phyloP scores from a whole-genome alignment of 1,140 invertebrate species.

The Aphelenchoides fujianensis region DNA sequence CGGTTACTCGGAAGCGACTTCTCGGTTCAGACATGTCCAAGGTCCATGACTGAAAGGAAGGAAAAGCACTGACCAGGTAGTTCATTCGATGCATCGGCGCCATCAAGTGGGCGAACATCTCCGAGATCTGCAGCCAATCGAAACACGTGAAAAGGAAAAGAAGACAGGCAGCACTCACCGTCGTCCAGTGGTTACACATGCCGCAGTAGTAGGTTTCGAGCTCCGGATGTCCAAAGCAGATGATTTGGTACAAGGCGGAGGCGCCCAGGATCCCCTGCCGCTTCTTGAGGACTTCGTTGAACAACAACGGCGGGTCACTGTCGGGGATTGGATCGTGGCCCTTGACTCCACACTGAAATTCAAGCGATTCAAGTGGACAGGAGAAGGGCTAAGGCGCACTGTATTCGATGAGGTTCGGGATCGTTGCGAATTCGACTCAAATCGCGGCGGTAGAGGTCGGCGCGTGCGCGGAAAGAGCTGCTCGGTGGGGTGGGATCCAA shows the following conservation, averaged over 20 bases:
- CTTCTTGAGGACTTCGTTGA: conserved; percentile 33
- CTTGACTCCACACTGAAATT: conserved; percentile 29
- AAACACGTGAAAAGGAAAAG: too few relatives aligned
- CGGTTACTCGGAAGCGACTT: too few relatives aligned
- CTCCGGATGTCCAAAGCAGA: conserved; percentile 30
- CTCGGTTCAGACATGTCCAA: too few relatives aligned
- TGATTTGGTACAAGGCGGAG: conserved; percentile 25
- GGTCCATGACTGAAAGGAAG: too few relatives aligned
- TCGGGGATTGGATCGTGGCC: conserved; percentile 23
- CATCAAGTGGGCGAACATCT: conserved; percentile 30
- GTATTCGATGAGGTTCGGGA: conserved; percentile 20
- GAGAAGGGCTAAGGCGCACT: neutral
- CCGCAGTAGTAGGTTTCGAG: conserved; percentile 33
- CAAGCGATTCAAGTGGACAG: conserved; percentile 1
- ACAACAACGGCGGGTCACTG: conserved; percentile 22
- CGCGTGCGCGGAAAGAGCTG: conserved; percentile 5
- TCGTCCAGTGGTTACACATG: conserved; percentile 36
- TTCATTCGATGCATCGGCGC: conserved; percentile 27
- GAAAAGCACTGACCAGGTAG: conserved; percentile 22
- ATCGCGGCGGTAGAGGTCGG: conserved; percentile 25
- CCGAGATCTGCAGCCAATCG: too few relatives aligned
- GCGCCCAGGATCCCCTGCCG: conserved; percentile 26
- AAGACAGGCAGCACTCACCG: too few relatives aligned
- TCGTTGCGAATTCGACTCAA: conserved; percentile 15
- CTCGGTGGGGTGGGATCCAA: conserved; percentile 13